Evolutionary conservation across 2,888 invertebrate genomes (phyloP).

Genomic region (Epinotia brunnichana): DNA sequence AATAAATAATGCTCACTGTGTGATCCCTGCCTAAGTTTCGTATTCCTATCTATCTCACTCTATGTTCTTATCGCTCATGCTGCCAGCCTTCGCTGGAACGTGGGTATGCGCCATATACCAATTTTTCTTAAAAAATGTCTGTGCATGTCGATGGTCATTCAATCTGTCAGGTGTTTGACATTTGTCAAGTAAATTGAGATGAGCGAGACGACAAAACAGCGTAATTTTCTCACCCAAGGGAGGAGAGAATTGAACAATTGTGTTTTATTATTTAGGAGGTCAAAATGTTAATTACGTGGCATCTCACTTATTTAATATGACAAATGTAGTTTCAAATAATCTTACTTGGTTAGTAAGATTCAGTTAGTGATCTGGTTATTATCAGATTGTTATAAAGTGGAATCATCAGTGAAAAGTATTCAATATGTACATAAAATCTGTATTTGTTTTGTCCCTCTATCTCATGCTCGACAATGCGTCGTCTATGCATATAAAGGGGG

Average conservation of each 20-base stretch:
- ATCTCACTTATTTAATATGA: neutral
- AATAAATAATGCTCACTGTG: no score
- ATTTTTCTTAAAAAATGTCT: neutral
- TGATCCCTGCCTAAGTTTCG: no score
- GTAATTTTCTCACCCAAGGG: constrained; percentile 22
- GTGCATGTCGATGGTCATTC: constrained; percentile 8
- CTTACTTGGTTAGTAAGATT: neutral
- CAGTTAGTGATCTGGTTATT: constrained; percentile 9
- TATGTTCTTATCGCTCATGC: no score
- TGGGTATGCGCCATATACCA: neutral
- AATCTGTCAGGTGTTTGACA: constrained; percentile 14
- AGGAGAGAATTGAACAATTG: constrained; percentile 20
- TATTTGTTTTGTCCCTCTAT: constrained; percentile 62
- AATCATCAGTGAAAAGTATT: constrained; percentile 15
- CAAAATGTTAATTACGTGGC: constrained; percentile 8
- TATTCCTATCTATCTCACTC: no score
- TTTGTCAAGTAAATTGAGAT: constrained; percentile 22
- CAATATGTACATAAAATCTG: constrained; percentile 68
- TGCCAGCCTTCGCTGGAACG: no score
- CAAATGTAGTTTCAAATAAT: constrained; percentile 11
- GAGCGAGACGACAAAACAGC: constrained; percentile 15
- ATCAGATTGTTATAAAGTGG: constrained; percentile 18
- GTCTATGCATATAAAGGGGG: constrained; percentile 72
- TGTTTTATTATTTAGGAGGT: constrained; percentile 14
- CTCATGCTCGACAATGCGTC: constrained; percentile 58